Base-by-base conservation (phyloP, 2,888 invertebrate species). In the Drosophila lutescens region DNA sequence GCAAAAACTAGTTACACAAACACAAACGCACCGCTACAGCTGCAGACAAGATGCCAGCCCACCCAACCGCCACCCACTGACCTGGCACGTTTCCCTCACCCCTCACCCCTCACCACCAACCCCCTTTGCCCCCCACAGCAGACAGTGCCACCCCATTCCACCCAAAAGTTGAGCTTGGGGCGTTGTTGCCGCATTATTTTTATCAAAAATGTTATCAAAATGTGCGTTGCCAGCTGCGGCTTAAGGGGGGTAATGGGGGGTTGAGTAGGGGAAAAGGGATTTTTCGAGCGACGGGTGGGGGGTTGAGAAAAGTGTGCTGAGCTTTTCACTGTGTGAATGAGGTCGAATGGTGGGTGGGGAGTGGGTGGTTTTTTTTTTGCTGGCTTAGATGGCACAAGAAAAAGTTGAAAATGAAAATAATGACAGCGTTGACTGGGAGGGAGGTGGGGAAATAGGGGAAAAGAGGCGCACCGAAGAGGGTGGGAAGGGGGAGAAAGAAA, bases 171-270 rank as follows among this genome's bases (percentile, higher is more conserved):
- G 73, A 51, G 63, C 70, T 55, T 69, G 54, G 76, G 76, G 87
- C 84, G 86, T 75, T 88, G 85, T 84, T 88, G 85, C 86, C 85
- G 79, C 88, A 85, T 88, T 88, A 88, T 80, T 85, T 74, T 85
- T 77, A 86, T 84, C 88, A 85, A 63, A 74, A 85, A 79, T 84
- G 88, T 85, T 85, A 85, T 85, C 85, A 85, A 88, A 87, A 85
- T 88, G 85, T 85, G 87, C 85, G 85, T 85, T 78, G 83, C 80
- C 88, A 88, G 83, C 88, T 88, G 88, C 62, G 75, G 55, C 72
- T 71, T 43, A 62, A n/a, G 57, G 50, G n/a, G 32, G 34, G 12
- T 4, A 34, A 12, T 4, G 10, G 49, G n/a, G 49, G 36, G 51
- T 10, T 43, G 9, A 20, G 17, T 20, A 10, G 26, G 46, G 58